Base-by-base conservation (phyloP, 2,888 invertebrate species). In the Ennomos fuscantarius region DNA sequence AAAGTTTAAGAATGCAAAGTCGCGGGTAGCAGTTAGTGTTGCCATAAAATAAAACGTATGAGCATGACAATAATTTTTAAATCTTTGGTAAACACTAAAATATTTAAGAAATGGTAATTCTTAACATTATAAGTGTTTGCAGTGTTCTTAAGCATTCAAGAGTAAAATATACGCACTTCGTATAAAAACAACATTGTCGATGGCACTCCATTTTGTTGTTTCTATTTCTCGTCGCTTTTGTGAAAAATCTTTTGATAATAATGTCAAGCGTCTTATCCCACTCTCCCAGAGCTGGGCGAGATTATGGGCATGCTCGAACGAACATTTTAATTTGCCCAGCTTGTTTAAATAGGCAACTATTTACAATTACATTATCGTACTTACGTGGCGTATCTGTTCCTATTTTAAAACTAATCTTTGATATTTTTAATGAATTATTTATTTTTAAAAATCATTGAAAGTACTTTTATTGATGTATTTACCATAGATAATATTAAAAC, bases 71-170 rank as follows among this genome's bases (percentile, higher is more conserved):
- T 55, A 13, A 37, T 9, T 37, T 51, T 51, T 37, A 56, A 56
- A 57, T 57, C 52, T 57, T 43, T 48, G 10, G 82, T 84, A 78
- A 86, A 87, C 82, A 88, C 72, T 24, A 24, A 24, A 24, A 24
- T 6, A 0, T 24, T 24, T 24, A 74, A 64, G 46, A 63, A 71
- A 57, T 66, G 57, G 80, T 80, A 77, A 78, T 80, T 81, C 80
- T 79, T 76, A 65, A 58, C 64, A 71, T 68, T 53, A 42, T 24
- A 54, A 87, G 85, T 87, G 86, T 86, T 85, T 85, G 82, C 77
- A 62, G 66, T 65, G 65, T 67, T 70, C 72, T 73, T 73, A 70
- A 68, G 60, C 54, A 67, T 77, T 60, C 63, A 73, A 71, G 63
- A 73, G 75, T 42, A 46, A 46, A 56, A 56, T 50, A 50, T 58